A percentile compares a stretch with the other conserved stretches of the same genome.
Conservation (phyloP, 2,888 invertebrate genomes). For the Anthophora plumipes region DNA sequence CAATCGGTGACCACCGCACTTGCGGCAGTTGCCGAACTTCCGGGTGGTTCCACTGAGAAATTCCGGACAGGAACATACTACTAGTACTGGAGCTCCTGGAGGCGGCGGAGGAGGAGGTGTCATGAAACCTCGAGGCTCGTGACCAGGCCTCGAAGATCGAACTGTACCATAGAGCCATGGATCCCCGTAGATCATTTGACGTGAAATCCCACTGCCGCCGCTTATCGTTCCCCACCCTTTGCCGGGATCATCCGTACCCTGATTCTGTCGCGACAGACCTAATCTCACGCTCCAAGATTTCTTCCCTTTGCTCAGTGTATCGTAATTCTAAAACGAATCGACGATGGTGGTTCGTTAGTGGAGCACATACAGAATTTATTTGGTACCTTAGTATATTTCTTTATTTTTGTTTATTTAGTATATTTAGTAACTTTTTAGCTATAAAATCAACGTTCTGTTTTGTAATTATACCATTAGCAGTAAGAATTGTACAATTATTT, state of each 20-base stretch:
- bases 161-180: conserved; percentile 94
- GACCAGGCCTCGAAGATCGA: conserved; percentile 84
- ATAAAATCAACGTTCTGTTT: too few relatives aligned
- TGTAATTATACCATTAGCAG: too few relatives aligned
- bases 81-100: conserved; percentile 88
- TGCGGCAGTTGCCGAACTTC: conserved; percentile 92
- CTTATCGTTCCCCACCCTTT: conserved; percentile 85
- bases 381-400: too few relatives aligned
- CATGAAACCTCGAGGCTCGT: conserved; percentile 83
- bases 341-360: background rate
- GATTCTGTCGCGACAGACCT: conserved; percentile 86
- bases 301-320: conserved; percentile 86
- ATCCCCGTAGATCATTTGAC: conserved; percentile 89
- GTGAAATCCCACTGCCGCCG: conserved; percentile 90
- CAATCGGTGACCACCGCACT: conserved; percentile 92
- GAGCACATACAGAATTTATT: too few relatives aligned
- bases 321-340: conserved; percentile 82
- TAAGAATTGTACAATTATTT: too few relatives aligned
- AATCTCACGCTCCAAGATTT: conserved; percentile 90
- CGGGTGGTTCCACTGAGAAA: conserved; percentile 91
- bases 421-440: too few relatives aligned
- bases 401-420: too few relatives aligned
- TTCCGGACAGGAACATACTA: conserved; percentile 93
- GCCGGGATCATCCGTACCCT: conserved; percentile 80
- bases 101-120: conserved; percentile 86